Base-by-base conservation (phyloP, 2,797 vertebrate species). In the Brotula barbata region DNA sequence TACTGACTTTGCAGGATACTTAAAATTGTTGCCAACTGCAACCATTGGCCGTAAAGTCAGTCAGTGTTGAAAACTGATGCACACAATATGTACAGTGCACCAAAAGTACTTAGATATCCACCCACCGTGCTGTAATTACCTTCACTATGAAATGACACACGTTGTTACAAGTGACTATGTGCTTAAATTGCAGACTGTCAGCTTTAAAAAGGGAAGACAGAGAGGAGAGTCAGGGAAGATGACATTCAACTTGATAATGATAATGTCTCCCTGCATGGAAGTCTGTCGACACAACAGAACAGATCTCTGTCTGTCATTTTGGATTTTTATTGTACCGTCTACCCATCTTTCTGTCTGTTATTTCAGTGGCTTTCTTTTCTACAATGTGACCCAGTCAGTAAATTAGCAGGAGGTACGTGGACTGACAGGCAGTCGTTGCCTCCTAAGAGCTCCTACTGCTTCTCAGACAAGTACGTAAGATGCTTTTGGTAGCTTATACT, bases 141-240 rank as follows among this genome's bases (percentile, higher is more conserved):
- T 51, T 56, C 52, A 81, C 58, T 6, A 41, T 60, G 51, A 76
- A 81, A 67, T 73, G 82, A 81, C 73, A 71, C 46, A 34, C n/a
- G n/a, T n/a, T n/a, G n/a, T n/a, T n/a, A n/a, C n/a, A n/a, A n/a
- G 58, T 74, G 71, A 81, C 84, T 75, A 82, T 59, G 59, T 77
- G 67, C 78, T 81, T 68, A 79, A 80, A 75, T 78, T 73, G 73
- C 73, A 71, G 59, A 73, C 51, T 43, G 21, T 33, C 63, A 42
- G 62, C 80, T 76, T 71, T 83, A 43, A 70, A 80, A 28, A 8
- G 25, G 25, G 8, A 8, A 28, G 25, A 28, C 25, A 28, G 25
- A 28, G 25, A 28, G 25, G 64, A 47, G 36, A 80, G 74, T 71
- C 78, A 84, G 75, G 46, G 57, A 83, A 73, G 70, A 64, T 59